Base-by-base conservation (phyloP, 1,140 invertebrate species). In the Ptiloglossa arizonensis region DNA sequence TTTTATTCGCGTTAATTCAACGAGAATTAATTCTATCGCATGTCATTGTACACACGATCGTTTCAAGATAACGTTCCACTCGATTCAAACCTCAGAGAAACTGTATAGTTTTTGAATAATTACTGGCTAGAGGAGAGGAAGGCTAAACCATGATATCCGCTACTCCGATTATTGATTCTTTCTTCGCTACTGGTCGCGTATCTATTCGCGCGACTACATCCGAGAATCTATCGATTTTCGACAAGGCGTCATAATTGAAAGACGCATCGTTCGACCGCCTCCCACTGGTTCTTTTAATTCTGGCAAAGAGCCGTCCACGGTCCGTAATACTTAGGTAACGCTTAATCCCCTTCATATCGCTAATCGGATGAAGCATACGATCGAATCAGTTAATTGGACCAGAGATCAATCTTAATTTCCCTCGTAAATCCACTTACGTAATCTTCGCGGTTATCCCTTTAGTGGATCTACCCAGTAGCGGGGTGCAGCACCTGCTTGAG, bases 341-440 rank as follows among this genome's bases (percentile, higher is more conserved):
- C 48, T 63, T 63, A 72, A 72, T 72, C 59, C 59, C 29, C 9
- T 48, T 29, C n/a, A 8, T 62, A 38, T 50, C 27, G 41, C 69
- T 59, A 62, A 62, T 62, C 56, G 69, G 15, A 72, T 62, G 44
- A 50, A 50, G n/a, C 38, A 27, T 62, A 71, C 35, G 68, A 46
- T 72, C 32, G 29, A 24, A 38, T 62, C 44, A 13, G 57, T 35
- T 63, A 62, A 63, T 72, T 38, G 44, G 57, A 38, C 46, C 70
- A 13, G n/a, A 52, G 70, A 50, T 62, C 44, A 24, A 72, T 22
- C 70, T 60, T 60, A 57, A 57, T 60, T 71, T 63, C 57, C 46
- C 59, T 63, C n/a, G 15, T 35, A 48, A 63, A 62, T 63, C 29
- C 22, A 38, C 0, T 46, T 44, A 29, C 54, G 38, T 46, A 32